Evolutionary conservation across 2,113 vertebrate species (phyloP), one percentile per base, ranked within the genome.

Genomic region (Aythya baeri): DNA sequence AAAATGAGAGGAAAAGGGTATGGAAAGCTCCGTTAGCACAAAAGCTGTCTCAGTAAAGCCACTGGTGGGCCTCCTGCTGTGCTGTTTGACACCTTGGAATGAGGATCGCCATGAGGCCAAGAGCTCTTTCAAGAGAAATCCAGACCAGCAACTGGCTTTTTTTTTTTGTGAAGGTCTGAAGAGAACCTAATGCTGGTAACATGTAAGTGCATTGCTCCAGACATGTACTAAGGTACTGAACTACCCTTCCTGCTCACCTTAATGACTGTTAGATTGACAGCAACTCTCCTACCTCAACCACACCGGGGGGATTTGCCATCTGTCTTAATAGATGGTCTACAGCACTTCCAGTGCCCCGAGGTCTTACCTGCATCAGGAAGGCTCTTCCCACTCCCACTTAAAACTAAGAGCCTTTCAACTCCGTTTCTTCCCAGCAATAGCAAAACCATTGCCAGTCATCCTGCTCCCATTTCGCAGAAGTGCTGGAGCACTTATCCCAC

Each of bases 1-100:
- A 43, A 9, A 63, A 34, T 14, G 31, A 18, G 49, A 15, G 23
- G 4, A 10, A 23, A 17, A 63, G 21, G 9, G 49, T 0, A 4
- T 0, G 9, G 59, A 75, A 22, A 1, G 7, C 50, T 25, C 9
- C 21, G 13, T 8, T 70, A 57, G 63, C 25, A 26, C 26, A 66
- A 76, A 80, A 36, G 4, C 22, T 21, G 15, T 9, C 36, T 44
- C 25, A 61, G 2, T 1, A 4, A 65, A 49, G 5, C 11, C 54
- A 54, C 38, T 20, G 52, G 43, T 20, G 3, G 44, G 49, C 22
- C 32, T 80, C n/a, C 44, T 57, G 55, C 29, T 26, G 18, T 11
- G 43, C 13, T 44, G 20, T 9, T 84, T 3, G 32, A 63, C 41
- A 44, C 68, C 55, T 36, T 58, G 55, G 46, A 41, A 83, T 1